Conservation (phyloP, 2,113 vertebrate species). For the Phocoena sinus region DNA sequence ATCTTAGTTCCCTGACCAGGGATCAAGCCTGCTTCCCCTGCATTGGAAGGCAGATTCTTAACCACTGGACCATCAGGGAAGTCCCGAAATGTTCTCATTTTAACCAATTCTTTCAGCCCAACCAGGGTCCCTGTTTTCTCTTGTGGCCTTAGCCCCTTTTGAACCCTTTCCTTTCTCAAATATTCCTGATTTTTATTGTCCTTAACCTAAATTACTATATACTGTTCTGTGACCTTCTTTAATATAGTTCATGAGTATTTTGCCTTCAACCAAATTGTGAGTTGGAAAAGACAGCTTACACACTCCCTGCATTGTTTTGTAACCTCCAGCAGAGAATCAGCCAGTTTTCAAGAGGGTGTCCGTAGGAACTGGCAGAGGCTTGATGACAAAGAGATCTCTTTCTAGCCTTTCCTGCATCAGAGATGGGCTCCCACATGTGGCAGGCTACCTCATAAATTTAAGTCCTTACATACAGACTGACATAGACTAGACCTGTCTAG, state of each 20-base stretch:
- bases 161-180: not conserved
- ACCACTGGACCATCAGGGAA: too few relatives aligned
- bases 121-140: not conserved
- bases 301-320: not conserved
- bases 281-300: not conserved
- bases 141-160: not conserved
- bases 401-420: constrained; percentile 38
- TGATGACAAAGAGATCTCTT: constrained; percentile 23
- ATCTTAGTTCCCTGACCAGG: too few relatives aligned
- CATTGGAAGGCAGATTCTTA: too few relatives aligned
- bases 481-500: constrained; percentile 24
- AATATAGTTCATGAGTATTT: not conserved
- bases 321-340: not conserved
- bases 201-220: not conserved
- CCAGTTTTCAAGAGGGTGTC: not conserved
- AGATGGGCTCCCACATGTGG: constrained; percentile 67
- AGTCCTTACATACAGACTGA: constrained; percentile 80
- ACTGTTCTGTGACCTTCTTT: not conserved
- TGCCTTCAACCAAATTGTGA: not conserved
- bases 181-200: not conserved
- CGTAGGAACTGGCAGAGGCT: constrained; percentile 64
- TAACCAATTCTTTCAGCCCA: not conserved
- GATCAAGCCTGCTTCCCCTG: too few relatives aligned
- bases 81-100: not conserved
- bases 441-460: constrained; percentile 85